A percentile compares a stretch with the other conserved stretches of the same genome.
Conservation (phyloP, 1,140 invertebrate genomes). For the Meloidogyne hapla region DNA sequence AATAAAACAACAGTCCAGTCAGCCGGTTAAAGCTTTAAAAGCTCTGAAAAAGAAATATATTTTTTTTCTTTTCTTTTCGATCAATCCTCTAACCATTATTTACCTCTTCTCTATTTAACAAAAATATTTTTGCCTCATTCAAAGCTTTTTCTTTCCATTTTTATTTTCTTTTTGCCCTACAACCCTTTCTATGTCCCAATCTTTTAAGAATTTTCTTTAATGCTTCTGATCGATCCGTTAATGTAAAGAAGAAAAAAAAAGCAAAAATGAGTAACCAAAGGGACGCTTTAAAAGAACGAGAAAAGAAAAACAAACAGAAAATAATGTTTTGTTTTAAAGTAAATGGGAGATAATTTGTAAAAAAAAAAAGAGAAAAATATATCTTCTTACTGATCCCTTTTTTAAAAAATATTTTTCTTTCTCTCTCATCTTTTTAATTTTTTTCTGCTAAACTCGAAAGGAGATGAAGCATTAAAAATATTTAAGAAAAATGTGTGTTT, state of each 20-base stretch:
- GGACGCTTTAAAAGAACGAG: background rate
- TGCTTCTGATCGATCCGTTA: background rate
- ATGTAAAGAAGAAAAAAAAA: background rate
- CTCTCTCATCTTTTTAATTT: too few relatives aligned
- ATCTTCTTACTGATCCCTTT: too few relatives aligned
- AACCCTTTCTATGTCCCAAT: background rate
- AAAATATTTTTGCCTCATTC: background rate
- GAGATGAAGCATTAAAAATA: too few relatives aligned
- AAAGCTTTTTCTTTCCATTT: background rate
- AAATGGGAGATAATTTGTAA: too few relatives aligned
- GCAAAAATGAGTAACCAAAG: background rate
- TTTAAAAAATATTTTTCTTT: too few relatives aligned
- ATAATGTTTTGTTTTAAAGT: too few relatives aligned
- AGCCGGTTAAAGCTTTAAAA: conserved; percentile 7
- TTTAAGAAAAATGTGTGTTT: too few relatives aligned
- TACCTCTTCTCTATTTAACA: background rate
- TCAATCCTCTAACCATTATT: background rate
- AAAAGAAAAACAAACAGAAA: background rate
- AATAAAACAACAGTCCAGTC: background rate
- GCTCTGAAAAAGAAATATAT: background rate
- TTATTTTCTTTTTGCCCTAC: background rate
- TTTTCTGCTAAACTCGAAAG: too few relatives aligned
- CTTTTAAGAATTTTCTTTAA: too few relatives aligned
- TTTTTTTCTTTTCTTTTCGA: background rate
- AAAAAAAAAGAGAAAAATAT: too few relatives aligned